Conservation (phyloP, 2,888 invertebrate species). For the Erebia aethiops region DNA sequence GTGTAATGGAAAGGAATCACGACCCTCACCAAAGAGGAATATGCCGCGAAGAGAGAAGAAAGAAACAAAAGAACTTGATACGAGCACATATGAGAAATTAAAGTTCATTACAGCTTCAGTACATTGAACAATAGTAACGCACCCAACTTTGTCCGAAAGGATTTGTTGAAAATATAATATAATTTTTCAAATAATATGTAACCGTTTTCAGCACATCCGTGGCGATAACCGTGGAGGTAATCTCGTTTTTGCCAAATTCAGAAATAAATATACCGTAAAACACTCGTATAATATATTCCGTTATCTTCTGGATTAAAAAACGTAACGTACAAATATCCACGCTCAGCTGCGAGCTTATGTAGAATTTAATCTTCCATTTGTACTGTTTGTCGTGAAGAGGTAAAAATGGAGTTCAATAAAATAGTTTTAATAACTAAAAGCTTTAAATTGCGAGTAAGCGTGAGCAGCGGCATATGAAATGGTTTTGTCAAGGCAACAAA, state of each 20-base stretch:
- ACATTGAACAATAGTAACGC: too few relatives aligned
- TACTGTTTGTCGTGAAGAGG: slow-evolving; percentile 29
- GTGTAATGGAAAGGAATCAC: too few relatives aligned
- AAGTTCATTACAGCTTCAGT: background rate
- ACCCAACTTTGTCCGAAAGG: background rate
- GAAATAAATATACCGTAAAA: slow-evolving; percentile 24
- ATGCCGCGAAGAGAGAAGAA: too few relatives aligned
- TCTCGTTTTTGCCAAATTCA: slow-evolving; percentile 17
- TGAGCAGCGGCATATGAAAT: background rate
- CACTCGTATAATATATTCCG: slow-evolving; percentile 28
- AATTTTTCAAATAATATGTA: background rate
- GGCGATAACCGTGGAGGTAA: slow-evolving; percentile 6
- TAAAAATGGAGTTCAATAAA: slow-evolving; percentile 31
- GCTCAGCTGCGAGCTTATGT: slow-evolving; percentile 34
- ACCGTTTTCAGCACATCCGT: background rate
- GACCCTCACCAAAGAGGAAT: too few relatives aligned
- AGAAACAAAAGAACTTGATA: too few relatives aligned
- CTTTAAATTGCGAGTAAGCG: slow-evolving; percentile 1
- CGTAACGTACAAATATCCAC: slow-evolving; percentile 32
- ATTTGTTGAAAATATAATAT: background rate
- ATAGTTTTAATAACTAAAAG: slow-evolving; percentile 25
- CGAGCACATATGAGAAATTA: background rate
- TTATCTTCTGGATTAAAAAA: slow-evolving; percentile 36
- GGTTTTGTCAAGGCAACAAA: slow-evolving; percentile 5
- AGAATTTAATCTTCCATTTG: slow-evolving; percentile 39